Base-by-base conservation (phyloP, 2,113 vertebrate species). In the Calidris pygmaea region DNA sequence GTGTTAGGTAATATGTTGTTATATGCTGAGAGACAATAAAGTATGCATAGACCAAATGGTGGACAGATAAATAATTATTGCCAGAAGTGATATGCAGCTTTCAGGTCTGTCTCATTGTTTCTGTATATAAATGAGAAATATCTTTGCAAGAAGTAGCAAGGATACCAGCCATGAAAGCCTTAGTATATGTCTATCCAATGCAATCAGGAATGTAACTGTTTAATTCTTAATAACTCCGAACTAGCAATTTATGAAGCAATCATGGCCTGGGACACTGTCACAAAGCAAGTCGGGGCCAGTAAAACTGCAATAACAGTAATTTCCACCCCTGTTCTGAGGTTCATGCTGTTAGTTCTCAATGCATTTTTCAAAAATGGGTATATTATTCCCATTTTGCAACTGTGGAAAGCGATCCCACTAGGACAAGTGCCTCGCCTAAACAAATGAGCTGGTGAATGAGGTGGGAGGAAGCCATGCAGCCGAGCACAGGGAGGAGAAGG, bases 71-170 rank as follows among this genome's bases (percentile, higher is more conserved):
- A 85, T 92, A 93, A 78, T 72, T 96, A 73, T 63, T 88, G 35
- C 48, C 67, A 91, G 80, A 80, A 95, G 66, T 52, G n/a, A 92
- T 58, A 53, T 87, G 52, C 67, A 66, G 65, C 41, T 84, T 66
- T 94, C 80, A 79, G 58, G 50, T 91, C 90, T 85, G 39, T 81
- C 76, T 94, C 20, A 13, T 92, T 97, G 89, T 96, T 97, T 96
- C 88, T 95, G 60, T 65, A 76, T 75, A 77, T 92, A 95, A 93
- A 91, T 58, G 75, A 95, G 85, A 97, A 95, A 74, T 34, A 4
- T 71, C 73, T 90, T 72, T 74, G 26, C 82, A 82, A 92, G 74
- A 34, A 85, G 65, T 32, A 41, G n/a, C 19, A 66, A 66, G 14
- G 53, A 67, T 59, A 63, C 23, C 45, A 86, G 81, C 27, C 71